A percentile compares a stretch with the other conserved stretches of the same genome.
phyloP scores from a whole-genome alignment of 1,140 invertebrate species.

The Drosophila repletoides region DNA sequence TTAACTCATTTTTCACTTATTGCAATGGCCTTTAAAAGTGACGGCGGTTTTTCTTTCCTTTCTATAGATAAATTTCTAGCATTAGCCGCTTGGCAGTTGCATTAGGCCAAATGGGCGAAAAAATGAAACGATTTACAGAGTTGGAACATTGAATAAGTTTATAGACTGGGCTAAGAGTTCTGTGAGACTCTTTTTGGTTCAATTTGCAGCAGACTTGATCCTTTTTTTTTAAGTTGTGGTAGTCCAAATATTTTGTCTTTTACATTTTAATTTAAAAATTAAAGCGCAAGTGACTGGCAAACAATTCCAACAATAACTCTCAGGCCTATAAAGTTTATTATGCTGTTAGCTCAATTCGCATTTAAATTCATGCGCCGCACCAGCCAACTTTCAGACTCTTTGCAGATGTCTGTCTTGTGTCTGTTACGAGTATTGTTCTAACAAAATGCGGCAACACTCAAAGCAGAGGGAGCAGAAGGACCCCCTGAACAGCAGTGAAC shows the following conservation, averaged over 20 bases:
- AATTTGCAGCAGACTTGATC: no score
- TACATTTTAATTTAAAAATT: no score
- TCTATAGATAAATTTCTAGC: conserved; percentile 10
- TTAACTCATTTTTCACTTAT: conserved; percentile 41
- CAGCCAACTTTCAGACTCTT: conserved; percentile 4
- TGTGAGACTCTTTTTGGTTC: no score
- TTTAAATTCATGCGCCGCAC: conserved; percentile 1
- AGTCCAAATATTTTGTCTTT: no score
- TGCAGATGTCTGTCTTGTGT: conserved; percentile 7
- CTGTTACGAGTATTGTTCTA: no score
- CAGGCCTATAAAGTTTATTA: neutral
- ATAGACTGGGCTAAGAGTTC: no score
- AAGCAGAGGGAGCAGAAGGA: neutral
- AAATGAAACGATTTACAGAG: no score
- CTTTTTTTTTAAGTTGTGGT: no score
- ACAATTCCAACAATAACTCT: no score
- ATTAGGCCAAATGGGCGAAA: neutral
- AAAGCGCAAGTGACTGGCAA: no score
- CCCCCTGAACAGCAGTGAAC: neutral
- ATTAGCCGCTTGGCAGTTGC: neutral
- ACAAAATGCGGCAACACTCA: conserved; percentile 17
- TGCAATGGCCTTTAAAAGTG: neutral
- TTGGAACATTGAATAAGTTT: no score
- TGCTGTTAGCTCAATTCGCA: neutral
- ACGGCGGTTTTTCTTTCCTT: neutral